Base-by-base conservation (phyloP, 2,113 vertebrate species). In the Indri indri region DNA sequence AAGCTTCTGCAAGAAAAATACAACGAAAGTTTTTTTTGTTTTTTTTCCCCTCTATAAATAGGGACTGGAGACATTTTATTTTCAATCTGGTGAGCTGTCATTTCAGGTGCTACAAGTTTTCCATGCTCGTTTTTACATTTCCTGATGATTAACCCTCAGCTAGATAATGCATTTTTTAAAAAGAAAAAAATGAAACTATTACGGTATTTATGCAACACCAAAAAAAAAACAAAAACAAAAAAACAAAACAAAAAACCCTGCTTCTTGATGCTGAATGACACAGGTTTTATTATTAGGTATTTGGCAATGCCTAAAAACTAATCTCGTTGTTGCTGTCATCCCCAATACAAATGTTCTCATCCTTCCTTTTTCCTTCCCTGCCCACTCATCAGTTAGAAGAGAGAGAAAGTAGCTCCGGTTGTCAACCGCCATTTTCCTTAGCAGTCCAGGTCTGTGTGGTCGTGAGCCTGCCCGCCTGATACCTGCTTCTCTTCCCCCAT, bases 151-250 rank as follows among this genome's bases (percentile, higher is more conserved):
- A 90, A 87, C 65, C 25, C 2, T 27, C 32, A 85, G 80, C 20
- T 70, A 47, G 25, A 34, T 47, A 70, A 70, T 34, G 17, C n/a
- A 45, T 59, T 80, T 63, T 74, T 45, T 10, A 73, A 86, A 83
- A 94, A 81, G 65, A 77, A 80, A 50, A 87, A 79, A 95, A 82
- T 82, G 45, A 87, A 86, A 71, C 87, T n/a, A 59, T 94, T 30
- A 54, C 16, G n/a, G 13, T 80, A 63, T 88, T 89, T 86, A 77
- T 34, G 16, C 45, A 59, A 61, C 50, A 71, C 68, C 10, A 42
- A 40, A 59, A 30, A n/a, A n/a, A n/a, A n/a, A n/a, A n/a, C n/a
- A n/a, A n/a, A n/a, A n/a, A n/a, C n/a, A n/a, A n/a, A n/a, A n/a
- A 68, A 37, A 23, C 81, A 59, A 68, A 4, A 37, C 10, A 37